These are phyloP conservation scores for Globodera rostochiensis DNA, from an alignment of 1,140 invertebrate species.

Conservation along the genomic window DNA sequence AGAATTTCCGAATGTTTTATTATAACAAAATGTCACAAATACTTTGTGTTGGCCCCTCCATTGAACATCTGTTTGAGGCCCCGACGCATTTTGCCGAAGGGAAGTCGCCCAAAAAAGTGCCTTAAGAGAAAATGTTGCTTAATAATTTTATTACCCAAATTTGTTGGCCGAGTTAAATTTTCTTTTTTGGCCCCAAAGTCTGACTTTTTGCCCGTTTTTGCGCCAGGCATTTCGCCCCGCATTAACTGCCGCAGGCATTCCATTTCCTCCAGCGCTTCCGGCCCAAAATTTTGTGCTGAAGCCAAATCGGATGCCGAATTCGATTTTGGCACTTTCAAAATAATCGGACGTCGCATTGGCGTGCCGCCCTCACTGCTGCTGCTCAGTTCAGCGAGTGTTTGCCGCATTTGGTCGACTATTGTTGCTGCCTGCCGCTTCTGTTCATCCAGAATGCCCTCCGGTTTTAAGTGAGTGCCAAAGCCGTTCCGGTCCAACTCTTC, in stretches of 20 bases:
- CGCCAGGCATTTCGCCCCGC: background rate
- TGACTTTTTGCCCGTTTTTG: background rate
- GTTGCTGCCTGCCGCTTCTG: background rate
- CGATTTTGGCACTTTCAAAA: background rate
- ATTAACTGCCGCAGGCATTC: background rate
- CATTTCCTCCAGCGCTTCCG: background rate
- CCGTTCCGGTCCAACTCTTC: background rate
- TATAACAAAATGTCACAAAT: background rate
- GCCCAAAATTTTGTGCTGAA: conserved; percentile 6
- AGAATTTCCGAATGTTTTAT: too few relatives aligned
- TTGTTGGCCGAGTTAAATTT: background rate
- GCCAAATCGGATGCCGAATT: background rate
- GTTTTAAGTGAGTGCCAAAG: background rate
- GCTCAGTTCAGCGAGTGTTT: too few relatives aligned
- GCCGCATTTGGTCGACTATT: background rate
- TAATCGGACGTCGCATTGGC: background rate
- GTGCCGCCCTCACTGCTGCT: background rate
- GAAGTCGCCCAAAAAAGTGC: background rate
- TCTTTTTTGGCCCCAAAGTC: background rate
- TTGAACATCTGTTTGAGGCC: conserved; percentile 29
- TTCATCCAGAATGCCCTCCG: background rate
- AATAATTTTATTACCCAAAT: background rate
- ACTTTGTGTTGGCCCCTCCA: conserved; percentile 25
- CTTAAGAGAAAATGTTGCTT: background rate
- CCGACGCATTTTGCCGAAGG: conserved; percentile 24